Evolutionary conservation across 2,113 vertebrate species (phyloP).

Genomic region (Thunnus maccoyii): DNA sequence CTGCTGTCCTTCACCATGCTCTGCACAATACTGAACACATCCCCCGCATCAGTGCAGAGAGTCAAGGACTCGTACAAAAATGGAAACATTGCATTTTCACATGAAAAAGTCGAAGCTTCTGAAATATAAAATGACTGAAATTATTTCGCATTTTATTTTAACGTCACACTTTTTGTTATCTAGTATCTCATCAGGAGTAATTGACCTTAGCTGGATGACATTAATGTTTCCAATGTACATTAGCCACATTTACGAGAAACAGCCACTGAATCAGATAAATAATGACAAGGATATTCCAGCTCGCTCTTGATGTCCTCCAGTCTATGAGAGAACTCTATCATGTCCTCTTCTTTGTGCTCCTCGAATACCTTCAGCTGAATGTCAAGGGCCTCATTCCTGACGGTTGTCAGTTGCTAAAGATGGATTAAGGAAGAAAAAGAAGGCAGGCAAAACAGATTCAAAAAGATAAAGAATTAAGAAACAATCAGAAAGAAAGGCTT

Average conservation of each 20-base stretch:
- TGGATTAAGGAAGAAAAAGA: slow-evolving; percentile 16
- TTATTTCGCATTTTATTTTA: neutral
- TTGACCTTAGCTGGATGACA: neutral
- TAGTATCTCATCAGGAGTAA: neutral
- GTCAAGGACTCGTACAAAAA: slow-evolving; percentile 84
- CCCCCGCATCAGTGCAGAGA: slow-evolving; percentile 90
- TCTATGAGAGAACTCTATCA: slow-evolving; percentile 95
- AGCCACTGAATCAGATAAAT: slow-evolving; percentile 16
- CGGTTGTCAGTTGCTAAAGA: slow-evolving; percentile 77
- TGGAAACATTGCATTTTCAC: slow-evolving; percentile 24
- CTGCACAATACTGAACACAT: slow-evolving; percentile 93
- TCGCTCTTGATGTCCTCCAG: slow-evolving; percentile 95
- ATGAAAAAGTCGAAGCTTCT: slow-evolving; percentile 23
- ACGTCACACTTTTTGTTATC: neutral
- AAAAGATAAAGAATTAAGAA: neutral
- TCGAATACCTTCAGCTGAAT: slow-evolving; percentile 98
- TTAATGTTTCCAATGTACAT: neutral
- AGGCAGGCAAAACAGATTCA: slow-evolving; percentile 3
- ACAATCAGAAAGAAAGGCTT: slow-evolving; percentile 9
- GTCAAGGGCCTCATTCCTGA: slow-evolving; percentile 94
- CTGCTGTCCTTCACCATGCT: slow-evolving; percentile 92
- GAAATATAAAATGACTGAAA: slow-evolving; percentile 5
- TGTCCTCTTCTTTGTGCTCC: slow-evolving; percentile 97
- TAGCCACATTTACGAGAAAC: slow-evolving; percentile 12
- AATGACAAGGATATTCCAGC: slow-evolving; percentile 95